These are phyloP conservation scores for Drosophila mimetica DNA, from an alignment of 2,888 invertebrate species.

Conservation along the genomic window DNA sequence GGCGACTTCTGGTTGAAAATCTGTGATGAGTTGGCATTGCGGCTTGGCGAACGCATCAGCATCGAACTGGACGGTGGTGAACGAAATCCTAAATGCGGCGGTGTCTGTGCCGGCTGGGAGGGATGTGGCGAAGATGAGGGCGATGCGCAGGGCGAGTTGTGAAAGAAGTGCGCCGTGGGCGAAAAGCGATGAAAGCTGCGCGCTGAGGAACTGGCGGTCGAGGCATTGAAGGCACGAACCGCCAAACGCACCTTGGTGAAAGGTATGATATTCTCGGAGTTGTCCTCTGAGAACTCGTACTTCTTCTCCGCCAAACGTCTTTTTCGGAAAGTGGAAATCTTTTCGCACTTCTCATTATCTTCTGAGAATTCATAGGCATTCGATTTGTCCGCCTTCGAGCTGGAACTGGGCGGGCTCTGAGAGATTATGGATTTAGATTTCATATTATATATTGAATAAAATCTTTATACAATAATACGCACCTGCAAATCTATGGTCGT, in stretches of 20 bases:
- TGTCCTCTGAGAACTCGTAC: conserved; percentile 95
- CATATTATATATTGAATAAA: background rate
- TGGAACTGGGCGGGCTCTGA: conserved; percentile 67
- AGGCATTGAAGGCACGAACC: conserved; percentile 55
- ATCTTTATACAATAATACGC: conserved; percentile 2
- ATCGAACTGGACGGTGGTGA: conserved; percentile 78
- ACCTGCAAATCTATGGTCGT: conserved; percentile 82
- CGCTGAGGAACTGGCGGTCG: conserved; percentile 49
- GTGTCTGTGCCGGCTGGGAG: conserved; percentile 64
- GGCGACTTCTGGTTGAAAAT: conserved; percentile 80
- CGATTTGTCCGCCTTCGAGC: conserved; percentile 87
- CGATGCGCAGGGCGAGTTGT: conserved; percentile 84
- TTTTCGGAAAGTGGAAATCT: conserved; percentile 93
- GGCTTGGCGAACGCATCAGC: conserved; percentile 82
- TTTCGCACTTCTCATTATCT: conserved; percentile 93
- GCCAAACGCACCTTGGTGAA: conserved; percentile 83
- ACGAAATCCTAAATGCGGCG: conserved; percentile 79
- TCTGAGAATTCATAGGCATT: conserved; percentile 93
- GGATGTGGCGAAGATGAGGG: conserved; percentile 83
- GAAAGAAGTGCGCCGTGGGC: conserved; percentile 80
- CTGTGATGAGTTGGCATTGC: conserved; percentile 67
- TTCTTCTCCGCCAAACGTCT: conserved; percentile 95
- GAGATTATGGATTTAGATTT: background rate
- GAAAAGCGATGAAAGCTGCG: conserved; percentile 73
- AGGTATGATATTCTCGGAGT: conserved; percentile 87